Percentiles rank a stretch among this genome's conserved stretches.
Evolutionary conservation across 2,888 invertebrate species (phyloP).

Genomic region (Habrosyne pyritoides): DNA sequence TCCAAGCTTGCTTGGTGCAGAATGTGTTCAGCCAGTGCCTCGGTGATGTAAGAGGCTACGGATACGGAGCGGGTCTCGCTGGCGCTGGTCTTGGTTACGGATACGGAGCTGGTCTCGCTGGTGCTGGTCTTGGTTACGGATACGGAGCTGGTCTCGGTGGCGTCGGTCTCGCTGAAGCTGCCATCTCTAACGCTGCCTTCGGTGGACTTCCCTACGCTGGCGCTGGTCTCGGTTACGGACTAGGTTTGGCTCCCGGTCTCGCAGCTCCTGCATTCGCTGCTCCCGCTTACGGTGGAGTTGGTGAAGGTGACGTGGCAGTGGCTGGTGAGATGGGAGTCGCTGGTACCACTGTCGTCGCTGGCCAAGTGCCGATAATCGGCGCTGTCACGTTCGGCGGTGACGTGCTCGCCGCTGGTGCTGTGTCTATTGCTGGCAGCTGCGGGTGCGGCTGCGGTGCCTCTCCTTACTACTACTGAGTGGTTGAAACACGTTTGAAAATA

Average conservation of each 20-base stretch:
- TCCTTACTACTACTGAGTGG: conserved; percentile 7
- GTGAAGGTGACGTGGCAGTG: conserved; percentile 33
- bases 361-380: too few species aligned
- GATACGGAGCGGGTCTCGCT: conserved; percentile 9
- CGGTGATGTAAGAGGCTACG: conserved; percentile 7
- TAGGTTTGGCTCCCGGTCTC: too few species aligned
- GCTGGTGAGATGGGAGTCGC: conserved; percentile 36
- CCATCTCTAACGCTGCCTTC: not conserved
- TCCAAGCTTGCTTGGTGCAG: conserved; percentile 37
- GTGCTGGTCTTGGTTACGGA: conserved; percentile 2
- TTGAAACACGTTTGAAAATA: conserved; percentile 2
- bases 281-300: conserved; percentile 29
- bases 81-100: conserved; percentile 6
- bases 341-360: too few species aligned
- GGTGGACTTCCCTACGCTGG: not conserved
- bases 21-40: conserved; percentile 4
- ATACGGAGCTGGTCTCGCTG: not conserved
- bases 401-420: conserved; percentile 35
- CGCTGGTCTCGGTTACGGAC: not conserved
- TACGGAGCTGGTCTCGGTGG: not conserved
- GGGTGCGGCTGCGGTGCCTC: conserved; percentile 18
- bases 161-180: not conserved
- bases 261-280: not conserved
- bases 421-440: conserved; percentile 37
- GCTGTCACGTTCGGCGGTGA: too few species aligned